A percentile compares a stretch with the other conserved stretches of the same genome.
Evolutionary conservation across 1,140 invertebrate genomes (phyloP).

Genomic region (Sinella curviseta): DNA sequence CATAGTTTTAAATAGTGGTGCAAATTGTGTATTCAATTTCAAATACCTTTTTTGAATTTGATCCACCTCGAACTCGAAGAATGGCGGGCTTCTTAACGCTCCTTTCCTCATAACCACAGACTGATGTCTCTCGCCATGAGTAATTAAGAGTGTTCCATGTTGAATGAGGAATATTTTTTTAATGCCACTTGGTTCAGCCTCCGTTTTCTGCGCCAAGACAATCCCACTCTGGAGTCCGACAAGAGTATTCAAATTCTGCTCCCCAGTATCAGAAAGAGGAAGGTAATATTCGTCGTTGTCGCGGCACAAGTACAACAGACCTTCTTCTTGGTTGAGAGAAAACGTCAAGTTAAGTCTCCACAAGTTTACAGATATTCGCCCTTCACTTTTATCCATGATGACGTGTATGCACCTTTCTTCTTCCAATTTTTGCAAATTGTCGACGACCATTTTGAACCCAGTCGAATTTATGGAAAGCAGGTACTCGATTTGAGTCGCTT

Average conservation of each 20-base stretch:
- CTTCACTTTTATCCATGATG: neutral
- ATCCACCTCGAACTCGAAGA: conserved; percentile 22
- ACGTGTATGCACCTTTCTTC: neutral
- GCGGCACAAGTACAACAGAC: too few relatives aligned
- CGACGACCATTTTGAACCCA: too few relatives aligned
- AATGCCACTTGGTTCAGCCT: neutral
- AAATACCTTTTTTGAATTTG: neutral
- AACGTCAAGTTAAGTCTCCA: neutral
- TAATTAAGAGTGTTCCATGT: neutral
- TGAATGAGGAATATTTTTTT: neutral
- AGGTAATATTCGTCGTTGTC: too few relatives aligned
- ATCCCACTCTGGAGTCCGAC: neutral
- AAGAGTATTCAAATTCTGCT: neutral
- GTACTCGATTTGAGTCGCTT: too few relatives aligned
- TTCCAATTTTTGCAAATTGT: neutral
- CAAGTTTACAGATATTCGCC: neutral
- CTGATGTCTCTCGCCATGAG: too few relatives aligned
- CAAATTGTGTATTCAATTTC: too few relatives aligned
- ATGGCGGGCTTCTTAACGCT: neutral
- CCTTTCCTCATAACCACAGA: neutral
- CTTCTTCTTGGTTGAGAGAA: too few relatives aligned
- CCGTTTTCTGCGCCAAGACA: neutral
- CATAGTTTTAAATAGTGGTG: too few relatives aligned
- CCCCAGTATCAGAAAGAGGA: too few relatives aligned
- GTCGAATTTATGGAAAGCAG: too few relatives aligned